Evolutionary conservation across 2,888 invertebrate species (phyloP).

Genomic region (Epirrita christyi): DNA sequence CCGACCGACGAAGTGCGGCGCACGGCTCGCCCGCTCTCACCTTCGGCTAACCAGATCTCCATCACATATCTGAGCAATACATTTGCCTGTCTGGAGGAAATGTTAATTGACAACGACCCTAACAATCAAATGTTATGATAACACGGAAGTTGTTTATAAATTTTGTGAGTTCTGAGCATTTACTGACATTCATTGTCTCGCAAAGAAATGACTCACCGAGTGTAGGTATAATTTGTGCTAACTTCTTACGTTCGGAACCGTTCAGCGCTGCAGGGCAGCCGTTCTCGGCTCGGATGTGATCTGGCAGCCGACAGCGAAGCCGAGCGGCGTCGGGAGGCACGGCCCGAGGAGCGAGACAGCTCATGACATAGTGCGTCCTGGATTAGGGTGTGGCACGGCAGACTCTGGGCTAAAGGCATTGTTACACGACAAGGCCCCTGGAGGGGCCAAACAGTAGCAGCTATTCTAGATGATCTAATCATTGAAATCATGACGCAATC

Average conservation of each 20-base stretch:
- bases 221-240: conserved; percentile 29
- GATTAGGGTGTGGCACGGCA: conserved; percentile 43
- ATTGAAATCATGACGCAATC: conserved; percentile 62
- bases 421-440: conserved; percentile 66
- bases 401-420: conserved; percentile 72
- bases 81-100: conserved; percentile 32
- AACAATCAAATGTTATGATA: conserved; percentile 17
- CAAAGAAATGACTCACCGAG: conserved; percentile 59
- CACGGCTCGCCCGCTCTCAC: conserved; percentile 21
- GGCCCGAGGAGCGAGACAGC: conserved; percentile 29
- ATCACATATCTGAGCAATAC: conserved; percentile 16
- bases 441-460: conserved; percentile 52
- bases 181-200: conserved; percentile 41
- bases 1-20: conserved; percentile 25
- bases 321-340: conserved; percentile 27
- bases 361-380: conserved; percentile 35
- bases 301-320: conserved; percentile 37
- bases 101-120: conserved; percentile 30
- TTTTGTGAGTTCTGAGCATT: conserved; percentile 32
- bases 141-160: conserved; percentile 12
- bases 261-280: conserved; percentile 26
- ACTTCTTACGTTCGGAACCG: conserved; percentile 27
- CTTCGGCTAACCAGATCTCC: conserved; percentile 30
- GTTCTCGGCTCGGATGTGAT: conserved; percentile 24
- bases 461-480: conserved; percentile 41